phyloP scores from a whole-genome alignment of 2,888 invertebrate genomes.

The Eupithecia exiguata region DNA sequence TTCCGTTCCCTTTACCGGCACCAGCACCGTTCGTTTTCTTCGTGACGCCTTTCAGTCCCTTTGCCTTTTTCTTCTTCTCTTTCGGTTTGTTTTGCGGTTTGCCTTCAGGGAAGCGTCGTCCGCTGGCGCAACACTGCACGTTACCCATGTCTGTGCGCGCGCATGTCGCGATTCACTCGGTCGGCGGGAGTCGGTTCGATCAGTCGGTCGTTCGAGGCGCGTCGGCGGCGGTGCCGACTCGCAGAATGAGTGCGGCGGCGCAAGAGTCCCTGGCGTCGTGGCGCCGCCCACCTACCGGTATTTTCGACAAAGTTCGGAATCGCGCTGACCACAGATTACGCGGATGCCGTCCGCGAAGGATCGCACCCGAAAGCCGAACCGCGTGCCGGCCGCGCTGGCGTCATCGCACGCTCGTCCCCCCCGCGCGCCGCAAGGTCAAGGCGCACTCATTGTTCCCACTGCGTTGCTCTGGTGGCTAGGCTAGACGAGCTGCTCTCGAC shows the following conservation, averaged over 20 bases:
- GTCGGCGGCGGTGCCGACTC: slow-evolving; percentile 82
- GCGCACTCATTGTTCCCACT: slow-evolving; percentile 77
- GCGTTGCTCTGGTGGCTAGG: slow-evolving; percentile 57
- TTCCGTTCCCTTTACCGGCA: slow-evolving; percentile 67
- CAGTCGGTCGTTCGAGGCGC: slow-evolving; percentile 82
- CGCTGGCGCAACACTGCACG: slow-evolving; percentile 83
- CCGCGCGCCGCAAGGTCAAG: slow-evolving; percentile 81
- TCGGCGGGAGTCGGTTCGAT: slow-evolving; percentile 78
- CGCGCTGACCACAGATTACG: slow-evolving; percentile 80
- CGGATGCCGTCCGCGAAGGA: slow-evolving; percentile 82
- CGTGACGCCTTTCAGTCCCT: slow-evolving; percentile 59
- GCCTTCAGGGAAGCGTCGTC: slow-evolving; percentile 75
- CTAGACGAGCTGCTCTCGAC: slow-evolving; percentile 63
- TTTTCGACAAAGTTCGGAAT: slow-evolving; percentile 76
- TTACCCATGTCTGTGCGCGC: slow-evolving; percentile 81
- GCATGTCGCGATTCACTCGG: slow-evolving; percentile 79
- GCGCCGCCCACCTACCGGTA: slow-evolving; percentile 76
- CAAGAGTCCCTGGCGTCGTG: slow-evolving; percentile 69
- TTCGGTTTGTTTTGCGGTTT: slow-evolving; percentile 71
- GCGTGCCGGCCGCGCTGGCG: slow-evolving; percentile 79
- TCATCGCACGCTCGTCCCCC: slow-evolving; percentile 75
- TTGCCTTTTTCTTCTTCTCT: slow-evolving; percentile 63
- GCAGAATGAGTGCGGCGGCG: slow-evolving; percentile 76
- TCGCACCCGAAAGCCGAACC: slow-evolving; percentile 83
- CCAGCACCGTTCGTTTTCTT: slow-evolving; percentile 73